Conservation (phyloP, 2,797 vertebrate species). For the Graptemys geographica region DNA sequence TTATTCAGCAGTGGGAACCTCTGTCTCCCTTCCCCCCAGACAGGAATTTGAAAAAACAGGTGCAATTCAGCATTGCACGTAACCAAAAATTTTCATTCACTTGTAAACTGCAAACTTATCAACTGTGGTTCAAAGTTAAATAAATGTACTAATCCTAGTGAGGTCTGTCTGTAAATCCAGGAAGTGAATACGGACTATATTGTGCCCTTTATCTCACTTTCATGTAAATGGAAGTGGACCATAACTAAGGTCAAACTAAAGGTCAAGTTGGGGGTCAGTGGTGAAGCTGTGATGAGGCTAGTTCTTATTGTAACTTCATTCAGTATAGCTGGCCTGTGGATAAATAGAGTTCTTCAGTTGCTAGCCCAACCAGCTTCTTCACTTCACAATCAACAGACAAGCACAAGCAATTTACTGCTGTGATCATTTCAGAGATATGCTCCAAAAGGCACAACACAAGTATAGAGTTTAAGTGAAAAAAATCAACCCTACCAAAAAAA, state of each 20-base stretch:
- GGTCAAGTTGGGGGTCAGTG: conserved; percentile 57
- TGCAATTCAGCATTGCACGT: background rate
- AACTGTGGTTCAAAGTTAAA: background rate
- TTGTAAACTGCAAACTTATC: background rate
- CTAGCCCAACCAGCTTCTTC: conserved; percentile 54
- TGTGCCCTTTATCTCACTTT: conserved; percentile 42
- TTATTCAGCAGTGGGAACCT: conserved; percentile 45
- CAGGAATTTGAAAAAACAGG: conserved; percentile 43
- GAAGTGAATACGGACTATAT: conserved; percentile 9
- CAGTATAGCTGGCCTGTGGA: conserved; percentile 64
- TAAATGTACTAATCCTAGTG: background rate
- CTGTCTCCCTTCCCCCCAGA: background rate
- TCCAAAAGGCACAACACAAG: conserved; percentile 50
- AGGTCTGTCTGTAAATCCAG: conserved; percentile 23
- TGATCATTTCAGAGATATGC: conserved; percentile 74
- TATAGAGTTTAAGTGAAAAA: conserved; percentile 26
- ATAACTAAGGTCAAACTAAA: conserved; percentile 62
- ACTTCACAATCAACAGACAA: conserved; percentile 75
- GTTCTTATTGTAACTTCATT: conserved; percentile 43
- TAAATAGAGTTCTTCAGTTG: conserved; percentile 72
- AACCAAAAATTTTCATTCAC: background rate
- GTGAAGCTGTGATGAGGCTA: background rate
- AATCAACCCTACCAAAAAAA: background rate
- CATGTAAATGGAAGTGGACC: conserved; percentile 54
- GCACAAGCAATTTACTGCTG: conserved; percentile 76